Evolutionary conservation across 2,113 vertebrate species (phyloP).

Genomic region (Odobenus rosmarus): DNA sequence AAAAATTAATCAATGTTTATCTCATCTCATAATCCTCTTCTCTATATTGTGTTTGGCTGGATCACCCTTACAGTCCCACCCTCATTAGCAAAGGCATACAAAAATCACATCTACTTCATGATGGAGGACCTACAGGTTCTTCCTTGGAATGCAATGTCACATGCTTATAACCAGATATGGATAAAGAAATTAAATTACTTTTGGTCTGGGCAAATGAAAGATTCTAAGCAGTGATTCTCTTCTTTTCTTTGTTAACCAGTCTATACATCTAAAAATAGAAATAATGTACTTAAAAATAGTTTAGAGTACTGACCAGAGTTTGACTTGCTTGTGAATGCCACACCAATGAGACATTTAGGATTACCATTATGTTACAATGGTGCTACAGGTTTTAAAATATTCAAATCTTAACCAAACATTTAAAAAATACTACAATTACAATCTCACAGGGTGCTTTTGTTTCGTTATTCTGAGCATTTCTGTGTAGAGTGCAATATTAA

Average conservation of each 20-base stretch:
- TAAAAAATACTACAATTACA: slow-evolving; percentile 66
- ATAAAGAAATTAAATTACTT: background rate
- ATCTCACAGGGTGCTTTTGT: slow-evolving; percentile 53
- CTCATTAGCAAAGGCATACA: background rate
- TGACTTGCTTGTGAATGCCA: slow-evolving; percentile 55
- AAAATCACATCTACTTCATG: background rate
- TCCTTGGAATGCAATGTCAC: background rate
- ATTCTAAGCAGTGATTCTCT: background rate
- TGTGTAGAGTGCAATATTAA: slow-evolving; percentile 49
- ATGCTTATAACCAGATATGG: background rate
- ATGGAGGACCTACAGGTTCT: background rate
- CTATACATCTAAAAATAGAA: slow-evolving; percentile 6
- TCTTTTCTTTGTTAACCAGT: background rate
- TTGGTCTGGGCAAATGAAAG: background rate
- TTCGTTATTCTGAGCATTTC: slow-evolving; percentile 16
- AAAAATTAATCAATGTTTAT: background rate
- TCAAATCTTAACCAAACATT: slow-evolving; percentile 70
- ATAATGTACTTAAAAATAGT: slow-evolving; percentile 53
- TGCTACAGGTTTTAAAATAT: slow-evolving; percentile 64
- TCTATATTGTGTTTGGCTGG: background rate
- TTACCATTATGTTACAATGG: slow-evolving; percentile 63
- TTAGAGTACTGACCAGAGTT: background rate
- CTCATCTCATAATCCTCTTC: background rate
- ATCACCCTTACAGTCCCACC: background rate
- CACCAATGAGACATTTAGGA: slow-evolving; percentile 65